A percentile compares a stretch with the other conserved stretches of the same genome.
phyloP scores from a whole-genome alignment of 2,888 invertebrate species.

The Drosophila seclusa region DNA sequence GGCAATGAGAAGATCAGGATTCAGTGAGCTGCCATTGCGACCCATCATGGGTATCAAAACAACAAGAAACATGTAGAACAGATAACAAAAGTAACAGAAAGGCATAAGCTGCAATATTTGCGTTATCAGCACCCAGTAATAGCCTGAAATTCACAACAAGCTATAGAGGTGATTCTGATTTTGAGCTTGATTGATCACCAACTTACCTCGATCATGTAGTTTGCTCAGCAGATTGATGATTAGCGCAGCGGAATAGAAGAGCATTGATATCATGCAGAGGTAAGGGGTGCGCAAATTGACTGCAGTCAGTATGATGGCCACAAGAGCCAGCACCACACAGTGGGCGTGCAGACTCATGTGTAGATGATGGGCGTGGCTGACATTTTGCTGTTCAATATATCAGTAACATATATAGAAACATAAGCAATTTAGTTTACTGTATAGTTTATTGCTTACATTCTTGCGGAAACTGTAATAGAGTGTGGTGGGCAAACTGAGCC shows the following conservation, averaged over 20 bases:
- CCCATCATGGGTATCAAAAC: conserved; percentile 88
- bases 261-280: conserved; percentile 75
- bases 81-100: conserved; percentile 85
- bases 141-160: conserved; percentile 43
- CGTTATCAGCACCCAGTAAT: conserved; percentile 77
- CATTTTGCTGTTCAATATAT: conserved; percentile 59
- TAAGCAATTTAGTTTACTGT: not conserved
- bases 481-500: conserved; percentile 75
- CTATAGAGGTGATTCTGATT: conserved; percentile 1
- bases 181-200: not conserved
- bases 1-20: conserved; percentile 87
- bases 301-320: conserved; percentile 72
- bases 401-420: not conserved
- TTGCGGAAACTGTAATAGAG: conserved; percentile 76
- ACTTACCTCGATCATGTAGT: conserved; percentile 77
- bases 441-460: conserved; percentile 63
- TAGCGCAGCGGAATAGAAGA: conserved; percentile 78
- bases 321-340: conserved; percentile 72
- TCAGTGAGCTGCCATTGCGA: conserved; percentile 85
- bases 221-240: conserved; percentile 76
- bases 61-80: conserved; percentile 85
- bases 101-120: conserved; percentile 84
- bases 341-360: conserved; percentile 84
- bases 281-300: conserved; percentile 80
- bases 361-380: conserved; percentile 73